Conservation (phyloP, 2,113 vertebrate genomes). For the Gadus chalcogrammus region DNA sequence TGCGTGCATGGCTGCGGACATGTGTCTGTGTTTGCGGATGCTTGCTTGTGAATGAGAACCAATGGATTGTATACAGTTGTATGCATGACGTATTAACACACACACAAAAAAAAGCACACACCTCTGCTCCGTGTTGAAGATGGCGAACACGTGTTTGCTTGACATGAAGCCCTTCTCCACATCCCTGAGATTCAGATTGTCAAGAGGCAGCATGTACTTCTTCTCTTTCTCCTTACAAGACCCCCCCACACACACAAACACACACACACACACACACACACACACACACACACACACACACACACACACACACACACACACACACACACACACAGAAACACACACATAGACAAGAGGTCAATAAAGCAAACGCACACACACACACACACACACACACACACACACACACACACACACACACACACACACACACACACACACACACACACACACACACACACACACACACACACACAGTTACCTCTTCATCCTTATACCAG, state of each 20-base stretch:
- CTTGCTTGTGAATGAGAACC: background rate
- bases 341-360: background rate
- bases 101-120: slow-evolving; percentile 33
- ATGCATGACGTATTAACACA: too few species aligned
- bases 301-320: background rate
- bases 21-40: background rate
- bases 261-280: slow-evolving; percentile 1
- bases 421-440: slow-evolving; percentile 1
- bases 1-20: background rate
- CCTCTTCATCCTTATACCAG: slow-evolving; percentile 99
- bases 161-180: slow-evolving; percentile 98
- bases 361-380: background rate
- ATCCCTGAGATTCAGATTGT: slow-evolving; percentile 92
- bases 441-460: slow-evolving; percentile 9
- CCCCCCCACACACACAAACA: slow-evolving; percentile 9
- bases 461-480: slow-evolving; percentile 42
- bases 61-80: too few species aligned
- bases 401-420: slow-evolving; percentile 14
- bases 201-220: slow-evolving; percentile 95
- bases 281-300: background rate
- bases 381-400: background rate
- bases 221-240: slow-evolving; percentile 91
- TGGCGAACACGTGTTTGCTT: slow-evolving; percentile 90
- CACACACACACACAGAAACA: background rate
- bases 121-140: slow-evolving; percentile 97